Evolutionary conservation across 2,888 invertebrate genomes (phyloP).

Genomic region (Tetrapedia diversipes): DNA sequence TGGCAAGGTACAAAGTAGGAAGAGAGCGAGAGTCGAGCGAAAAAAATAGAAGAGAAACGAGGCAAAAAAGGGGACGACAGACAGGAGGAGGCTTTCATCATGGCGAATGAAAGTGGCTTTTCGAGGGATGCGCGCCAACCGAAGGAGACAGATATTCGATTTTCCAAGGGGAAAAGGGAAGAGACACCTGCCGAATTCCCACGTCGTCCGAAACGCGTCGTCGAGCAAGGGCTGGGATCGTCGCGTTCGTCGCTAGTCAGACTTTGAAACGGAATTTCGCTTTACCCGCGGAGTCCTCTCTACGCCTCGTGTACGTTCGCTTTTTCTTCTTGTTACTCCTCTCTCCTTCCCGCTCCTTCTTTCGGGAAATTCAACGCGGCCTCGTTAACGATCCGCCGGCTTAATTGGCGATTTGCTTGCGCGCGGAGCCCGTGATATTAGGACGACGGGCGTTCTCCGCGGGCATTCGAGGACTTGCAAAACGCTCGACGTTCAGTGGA

Average conservation of each 20-base stretch:
- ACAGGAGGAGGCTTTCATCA: constrained; percentile 44
- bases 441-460: neutral
- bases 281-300: neutral
- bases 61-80: constrained; percentile 11
- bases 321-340: too few species aligned
- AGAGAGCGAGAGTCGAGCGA: constrained; percentile 14
- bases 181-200: constrained; percentile 59
- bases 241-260: neutral
- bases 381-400: constrained; percentile 27
- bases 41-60: constrained; percentile 14
- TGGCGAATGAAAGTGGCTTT: constrained; percentile 48
- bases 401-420: constrained; percentile 33
- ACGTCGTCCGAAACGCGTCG: constrained; percentile 17
- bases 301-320: neutral
- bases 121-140: constrained; percentile 25
- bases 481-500: constrained; percentile 10
- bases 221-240: neutral
- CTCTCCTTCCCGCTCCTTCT: neutral
- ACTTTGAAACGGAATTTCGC: neutral
- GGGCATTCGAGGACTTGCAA: constrained; percentile 15
- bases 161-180: constrained; percentile 19
- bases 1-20: constrained; percentile 12
- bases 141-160: constrained; percentile 50
- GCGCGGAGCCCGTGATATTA: constrained; percentile 12
- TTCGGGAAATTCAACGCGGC: constrained; percentile 14